Evolutionary conservation across 2,797 vertebrate species (phyloP).

Genomic region (Syngnathus acus): DNA sequence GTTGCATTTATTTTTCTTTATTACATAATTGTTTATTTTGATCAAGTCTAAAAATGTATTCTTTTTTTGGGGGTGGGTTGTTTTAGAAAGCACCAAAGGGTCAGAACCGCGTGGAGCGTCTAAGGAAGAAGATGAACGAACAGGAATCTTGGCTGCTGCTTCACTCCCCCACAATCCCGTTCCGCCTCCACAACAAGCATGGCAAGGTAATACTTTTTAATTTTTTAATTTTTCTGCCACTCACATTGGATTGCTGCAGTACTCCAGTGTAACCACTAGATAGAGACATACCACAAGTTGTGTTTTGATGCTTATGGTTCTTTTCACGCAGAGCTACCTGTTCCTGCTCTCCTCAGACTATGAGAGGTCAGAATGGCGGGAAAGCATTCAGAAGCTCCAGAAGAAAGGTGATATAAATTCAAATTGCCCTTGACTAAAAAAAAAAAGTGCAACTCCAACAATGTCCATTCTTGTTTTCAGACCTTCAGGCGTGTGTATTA

Average conservation of each 20-base stretch:
- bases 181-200: conserved; percentile 93
- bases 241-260: conserved; percentile 6
- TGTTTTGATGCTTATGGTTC: neutral
- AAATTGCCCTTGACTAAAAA: neutral
- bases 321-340: conserved; percentile 76
- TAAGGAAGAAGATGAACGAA: conserved; percentile 99
- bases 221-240: neutral
- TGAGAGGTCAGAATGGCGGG: conserved; percentile 92
- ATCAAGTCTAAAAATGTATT: neutral
- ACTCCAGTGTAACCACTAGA: conserved; percentile 33
- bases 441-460: neutral
- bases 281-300: conserved; percentile 23
- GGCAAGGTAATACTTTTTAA: conserved; percentile 77
- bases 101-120: conserved; percentile 88
- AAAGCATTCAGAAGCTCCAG: conserved; percentile 91
- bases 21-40: too few relatives aligned
- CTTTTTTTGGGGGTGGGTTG: neutral
- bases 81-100: conserved; percentile 87
- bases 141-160: conserved; percentile 94
- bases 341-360: conserved; percentile 96
- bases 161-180: conserved; percentile 90
- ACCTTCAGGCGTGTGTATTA: conserved; percentile 86
- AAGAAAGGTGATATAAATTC: conserved; percentile 77
- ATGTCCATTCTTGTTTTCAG: conserved; percentile 52
- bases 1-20: neutral